Percentiles rank a stretch among this genome's conserved stretches.
phyloP scores from a whole-genome alignment of 2,113 vertebrate species.

The Eleginops maclovinus region DNA sequence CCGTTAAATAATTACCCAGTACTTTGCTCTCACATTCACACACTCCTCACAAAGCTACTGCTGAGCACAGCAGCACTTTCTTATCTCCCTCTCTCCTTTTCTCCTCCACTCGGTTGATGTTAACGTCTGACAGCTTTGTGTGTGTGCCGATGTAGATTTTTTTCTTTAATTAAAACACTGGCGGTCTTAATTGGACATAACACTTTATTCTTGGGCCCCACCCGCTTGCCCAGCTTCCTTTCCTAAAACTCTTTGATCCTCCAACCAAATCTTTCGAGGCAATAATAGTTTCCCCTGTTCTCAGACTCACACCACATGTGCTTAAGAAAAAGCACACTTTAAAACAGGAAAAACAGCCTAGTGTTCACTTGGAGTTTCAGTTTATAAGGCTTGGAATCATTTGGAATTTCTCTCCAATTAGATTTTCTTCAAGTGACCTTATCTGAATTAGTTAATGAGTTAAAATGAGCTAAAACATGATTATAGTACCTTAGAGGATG shows the following conservation, averaged over 20 bases:
- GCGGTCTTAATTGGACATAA: conserved; percentile 75
- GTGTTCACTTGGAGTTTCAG: conserved; percentile 18
- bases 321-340: conserved; percentile 54
- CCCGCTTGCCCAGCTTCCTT: conserved; percentile 30
- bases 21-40: conserved; percentile 62
- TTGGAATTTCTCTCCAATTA: conserved; percentile 28
- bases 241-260: conserved; percentile 68
- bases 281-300: conserved; percentile 55
- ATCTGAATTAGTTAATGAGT: not conserved
- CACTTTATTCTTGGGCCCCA: conserved; percentile 58
- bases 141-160: conserved; percentile 43
- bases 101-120: conserved; percentile 40
- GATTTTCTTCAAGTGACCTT: conserved; percentile 44
- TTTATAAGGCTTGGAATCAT: conserved; percentile 31
- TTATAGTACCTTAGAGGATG: not conserved
- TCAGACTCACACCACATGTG: conserved; percentile 17
- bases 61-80: conserved; percentile 64
- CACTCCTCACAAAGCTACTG: conserved; percentile 64
- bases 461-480: conserved; percentile 21
- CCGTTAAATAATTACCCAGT: conserved; percentile 75
- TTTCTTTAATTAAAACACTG: conserved; percentile 77
- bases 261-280: conserved; percentile 56
- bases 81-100: conserved; percentile 48
- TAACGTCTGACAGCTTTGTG: conserved; percentile 68
- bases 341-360: conserved; percentile 33